Evolutionary conservation across 1,140 invertebrate genomes (phyloP).

Genomic region (Drosophila miranda): DNA sequence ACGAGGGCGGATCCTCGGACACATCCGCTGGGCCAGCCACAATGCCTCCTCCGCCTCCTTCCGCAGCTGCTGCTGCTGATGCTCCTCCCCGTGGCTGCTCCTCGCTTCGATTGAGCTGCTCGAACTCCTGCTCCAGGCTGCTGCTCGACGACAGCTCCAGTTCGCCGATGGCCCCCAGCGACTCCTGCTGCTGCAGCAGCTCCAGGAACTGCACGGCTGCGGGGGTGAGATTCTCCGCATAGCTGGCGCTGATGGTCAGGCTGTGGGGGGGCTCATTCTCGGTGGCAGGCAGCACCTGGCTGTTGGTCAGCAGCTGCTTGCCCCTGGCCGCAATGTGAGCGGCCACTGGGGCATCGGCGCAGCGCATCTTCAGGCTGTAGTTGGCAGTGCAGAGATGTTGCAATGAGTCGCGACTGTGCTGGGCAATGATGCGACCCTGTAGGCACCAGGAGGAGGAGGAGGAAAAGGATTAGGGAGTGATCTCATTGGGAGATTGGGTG

Average conservation of each 20-base stretch:
- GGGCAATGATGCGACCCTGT: constrained; percentile 77
- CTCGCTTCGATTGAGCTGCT: constrained; percentile 53
- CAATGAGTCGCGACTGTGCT: constrained; percentile 72
- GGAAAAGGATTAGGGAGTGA: background rate
- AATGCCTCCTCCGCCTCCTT: constrained; percentile 2
- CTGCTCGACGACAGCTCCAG: constrained; percentile 54
- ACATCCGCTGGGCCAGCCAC: constrained; percentile 83
- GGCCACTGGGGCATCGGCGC: constrained; percentile 41
- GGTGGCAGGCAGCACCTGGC: constrained; percentile 30
- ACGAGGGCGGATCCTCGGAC: constrained; percentile 32
- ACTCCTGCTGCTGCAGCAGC: constrained; percentile 54
- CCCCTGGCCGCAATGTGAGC: constrained; percentile 33
- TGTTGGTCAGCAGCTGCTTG: constrained; percentile 32
- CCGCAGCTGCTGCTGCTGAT: constrained; percentile 24
- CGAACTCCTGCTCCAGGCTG: constrained; percentile 73
- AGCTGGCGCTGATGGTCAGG: constrained; percentile 52
- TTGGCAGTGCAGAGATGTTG: constrained; percentile 65
- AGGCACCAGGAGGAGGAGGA: background rate
- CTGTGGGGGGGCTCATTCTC: constrained; percentile 17
- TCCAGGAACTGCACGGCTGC: constrained; percentile 52
- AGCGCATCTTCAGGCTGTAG: constrained; percentile 61
- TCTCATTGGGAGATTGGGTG: too few relatives aligned
- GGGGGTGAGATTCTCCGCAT: constrained; percentile 47
- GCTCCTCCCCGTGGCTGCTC: background rate
- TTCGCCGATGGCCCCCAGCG: constrained; percentile 35